phyloP scores from a whole-genome alignment of 2,888 invertebrate species.

The Embidobia sp. region DNA sequence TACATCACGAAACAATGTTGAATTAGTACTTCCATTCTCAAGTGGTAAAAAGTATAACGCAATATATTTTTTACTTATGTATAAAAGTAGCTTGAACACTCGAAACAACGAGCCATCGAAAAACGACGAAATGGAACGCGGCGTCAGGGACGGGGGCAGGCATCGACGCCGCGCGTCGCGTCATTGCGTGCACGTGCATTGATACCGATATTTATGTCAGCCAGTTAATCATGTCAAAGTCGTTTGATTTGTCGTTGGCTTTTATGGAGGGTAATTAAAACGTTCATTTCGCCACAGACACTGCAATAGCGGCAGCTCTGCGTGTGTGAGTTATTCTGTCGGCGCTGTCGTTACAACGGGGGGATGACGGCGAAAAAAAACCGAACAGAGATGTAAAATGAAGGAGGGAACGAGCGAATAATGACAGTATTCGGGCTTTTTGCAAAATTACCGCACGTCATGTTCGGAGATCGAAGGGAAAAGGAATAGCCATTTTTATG shows the following conservation, averaged over 20 bases:
- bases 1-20: too few species aligned
- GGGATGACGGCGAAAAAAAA: slow-evolving; percentile 24
- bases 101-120: slow-evolving; percentile 48
- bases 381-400: slow-evolving; percentile 25
- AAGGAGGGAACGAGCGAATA: slow-evolving; percentile 52
- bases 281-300: slow-evolving; percentile 81
- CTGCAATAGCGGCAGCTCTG: slow-evolving; percentile 76
- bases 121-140: slow-evolving; percentile 47
- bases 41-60: too few species aligned
- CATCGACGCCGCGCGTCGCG: slow-evolving; percentile 74
- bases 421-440: slow-evolving; percentile 73
- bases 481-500: slow-evolving; percentile 63
- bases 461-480: slow-evolving; percentile 67
- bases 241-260: slow-evolving; percentile 81
- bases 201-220: slow-evolving; percentile 81
- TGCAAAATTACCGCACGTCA: slow-evolving; percentile 77
- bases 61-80: slow-evolving; percentile 64
- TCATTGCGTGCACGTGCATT: slow-evolving; percentile 80
- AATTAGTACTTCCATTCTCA: too few species aligned
- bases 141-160: slow-evolving; percentile 3
- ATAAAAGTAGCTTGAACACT: slow-evolving; percentile 54
- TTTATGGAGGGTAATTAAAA: slow-evolving; percentile 81
- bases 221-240: slow-evolving; percentile 81
- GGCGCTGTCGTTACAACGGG: slow-evolving; percentile 66
- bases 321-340: slow-evolving; percentile 76